A percentile compares a stretch with the other conserved stretches of the same genome.
Evolutionary conservation across 2,888 invertebrate genomes (phyloP).

Genomic region (Mythimna pallens): DNA sequence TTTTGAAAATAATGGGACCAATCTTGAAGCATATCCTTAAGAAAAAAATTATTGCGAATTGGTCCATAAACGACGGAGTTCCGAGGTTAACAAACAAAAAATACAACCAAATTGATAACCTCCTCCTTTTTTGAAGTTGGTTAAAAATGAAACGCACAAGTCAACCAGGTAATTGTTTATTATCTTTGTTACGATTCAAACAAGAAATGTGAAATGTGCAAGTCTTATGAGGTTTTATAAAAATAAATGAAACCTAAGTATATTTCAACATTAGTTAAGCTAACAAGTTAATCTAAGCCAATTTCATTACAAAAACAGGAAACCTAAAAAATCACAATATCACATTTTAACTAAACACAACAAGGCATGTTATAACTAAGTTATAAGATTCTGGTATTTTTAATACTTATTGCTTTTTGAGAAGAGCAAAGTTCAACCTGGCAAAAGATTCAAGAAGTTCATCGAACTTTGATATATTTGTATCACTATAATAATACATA

Average conservation of each 20-base stretch:
- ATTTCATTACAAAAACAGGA: constrained; percentile 79
- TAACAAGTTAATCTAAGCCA: constrained; percentile 82
- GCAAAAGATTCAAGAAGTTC: constrained; percentile 75
- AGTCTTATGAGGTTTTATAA: constrained; percentile 85
- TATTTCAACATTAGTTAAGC: constrained; percentile 80
- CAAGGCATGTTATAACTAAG: constrained; percentile 78
- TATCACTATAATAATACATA: constrained; percentile 81
- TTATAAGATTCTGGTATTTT: constrained; percentile 78
- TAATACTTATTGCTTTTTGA: constrained; percentile 84
- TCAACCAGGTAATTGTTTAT: constrained; percentile 86
- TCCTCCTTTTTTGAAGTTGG: too few species aligned
- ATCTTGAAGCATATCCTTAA: too few species aligned
- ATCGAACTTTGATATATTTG: constrained; percentile 80
- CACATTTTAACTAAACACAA: constrained; percentile 89
- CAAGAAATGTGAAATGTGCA: constrained; percentile 85
- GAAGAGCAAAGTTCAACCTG: constrained; percentile 75
- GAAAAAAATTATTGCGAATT: too few species aligned
- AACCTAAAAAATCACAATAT: constrained; percentile 84
- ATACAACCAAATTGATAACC: too few species aligned
- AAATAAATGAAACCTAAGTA: constrained; percentile 87
- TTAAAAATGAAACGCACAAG: constrained; percentile 34
- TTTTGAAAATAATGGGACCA: too few species aligned
- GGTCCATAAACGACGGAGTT: too few species aligned
- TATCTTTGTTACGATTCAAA: constrained; percentile 85
- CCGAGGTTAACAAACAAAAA: too few species aligned